phyloP scores from a whole-genome alignment of 2,113 vertebrate genomes.

The Verasper variegatus region DNA sequence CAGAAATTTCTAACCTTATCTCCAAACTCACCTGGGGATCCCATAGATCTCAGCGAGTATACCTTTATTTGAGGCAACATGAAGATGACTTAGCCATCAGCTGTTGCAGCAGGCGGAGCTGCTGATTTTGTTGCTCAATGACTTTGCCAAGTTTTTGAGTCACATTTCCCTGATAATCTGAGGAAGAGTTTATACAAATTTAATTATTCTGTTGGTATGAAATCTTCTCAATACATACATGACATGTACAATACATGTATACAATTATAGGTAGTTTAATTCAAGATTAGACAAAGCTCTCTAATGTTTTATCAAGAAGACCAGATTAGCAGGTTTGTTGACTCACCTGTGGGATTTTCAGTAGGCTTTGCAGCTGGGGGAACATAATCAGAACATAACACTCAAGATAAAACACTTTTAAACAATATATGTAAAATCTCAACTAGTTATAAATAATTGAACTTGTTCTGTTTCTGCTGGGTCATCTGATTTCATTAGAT shows the following conservation, averaged over 20 bases:
- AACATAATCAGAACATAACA: background rate
- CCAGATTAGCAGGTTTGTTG: background rate
- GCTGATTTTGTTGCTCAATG: slow-evolving; percentile 8
- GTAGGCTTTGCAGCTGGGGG: background rate
- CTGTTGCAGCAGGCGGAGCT: slow-evolving; percentile 18
- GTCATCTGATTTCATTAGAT: too few relatives aligned
- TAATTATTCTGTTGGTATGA: background rate
- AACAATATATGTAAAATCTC: too few relatives aligned
- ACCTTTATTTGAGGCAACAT: background rate
- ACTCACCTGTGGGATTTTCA: slow-evolving; percentile 13
- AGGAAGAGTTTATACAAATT: background rate
- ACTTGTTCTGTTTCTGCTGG: too few relatives aligned
- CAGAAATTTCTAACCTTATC: too few relatives aligned
- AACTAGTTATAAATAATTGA: too few relatives aligned
- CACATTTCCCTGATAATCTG: background rate
- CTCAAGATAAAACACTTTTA: too few relatives aligned
- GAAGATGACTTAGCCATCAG: background rate
- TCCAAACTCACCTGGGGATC: background rate
- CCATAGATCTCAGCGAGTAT: background rate
- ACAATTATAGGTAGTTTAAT: too few relatives aligned
- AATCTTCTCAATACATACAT: background rate
- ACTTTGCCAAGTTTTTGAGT: background rate
- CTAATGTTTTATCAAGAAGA: background rate
- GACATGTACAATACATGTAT: background rate
- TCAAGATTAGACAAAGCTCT: too few relatives aligned